Evolutionary conservation across 1,140 invertebrate species (phyloP).

Genomic region (Drosophila simulans): DNA sequence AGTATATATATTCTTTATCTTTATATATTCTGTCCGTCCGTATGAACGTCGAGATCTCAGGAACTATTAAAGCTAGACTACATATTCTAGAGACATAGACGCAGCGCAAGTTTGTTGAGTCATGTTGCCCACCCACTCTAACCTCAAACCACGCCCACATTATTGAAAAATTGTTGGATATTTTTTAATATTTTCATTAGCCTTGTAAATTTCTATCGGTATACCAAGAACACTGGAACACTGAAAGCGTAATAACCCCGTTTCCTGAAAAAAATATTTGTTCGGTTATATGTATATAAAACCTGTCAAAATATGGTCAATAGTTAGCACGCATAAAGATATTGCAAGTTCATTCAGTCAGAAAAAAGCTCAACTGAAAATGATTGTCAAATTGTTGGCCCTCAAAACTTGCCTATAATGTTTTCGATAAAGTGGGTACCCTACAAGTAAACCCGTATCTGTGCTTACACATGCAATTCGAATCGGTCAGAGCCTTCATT

Average conservation of each 20-base stretch:
- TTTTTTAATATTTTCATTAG: no score
- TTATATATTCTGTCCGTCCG: no score
- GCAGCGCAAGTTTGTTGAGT: no score
- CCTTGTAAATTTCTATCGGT: no score
- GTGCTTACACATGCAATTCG: slow-evolving; percentile 14
- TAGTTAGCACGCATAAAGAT: slow-evolving; percentile 15
- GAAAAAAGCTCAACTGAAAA: slow-evolving; percentile 40
- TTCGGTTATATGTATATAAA: slow-evolving; percentile 20
- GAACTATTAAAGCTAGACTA: no score
- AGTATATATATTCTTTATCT: no score
- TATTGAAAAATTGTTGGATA: no score
- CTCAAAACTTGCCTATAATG: slow-evolving; percentile 70
- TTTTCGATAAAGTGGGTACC: slow-evolving; percentile 35
- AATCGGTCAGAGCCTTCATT: slow-evolving; percentile 52
- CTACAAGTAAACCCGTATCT: slow-evolving; percentile 39
- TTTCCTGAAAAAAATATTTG: slow-evolving; percentile 20
- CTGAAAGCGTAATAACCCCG: slow-evolving; percentile 25
- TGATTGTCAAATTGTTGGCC: slow-evolving; percentile 38
- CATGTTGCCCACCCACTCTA: no score
- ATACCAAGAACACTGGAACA: no score
- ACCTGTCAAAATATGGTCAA: slow-evolving; percentile 7
- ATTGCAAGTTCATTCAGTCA: slow-evolving; percentile 31
- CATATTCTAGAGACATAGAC: no score
- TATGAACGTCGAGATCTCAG: no score
- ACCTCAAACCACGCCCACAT: no score